Evolutionary conservation across 1,140 invertebrate species (phyloP).

Genomic region (Aricia agestis): DNA sequence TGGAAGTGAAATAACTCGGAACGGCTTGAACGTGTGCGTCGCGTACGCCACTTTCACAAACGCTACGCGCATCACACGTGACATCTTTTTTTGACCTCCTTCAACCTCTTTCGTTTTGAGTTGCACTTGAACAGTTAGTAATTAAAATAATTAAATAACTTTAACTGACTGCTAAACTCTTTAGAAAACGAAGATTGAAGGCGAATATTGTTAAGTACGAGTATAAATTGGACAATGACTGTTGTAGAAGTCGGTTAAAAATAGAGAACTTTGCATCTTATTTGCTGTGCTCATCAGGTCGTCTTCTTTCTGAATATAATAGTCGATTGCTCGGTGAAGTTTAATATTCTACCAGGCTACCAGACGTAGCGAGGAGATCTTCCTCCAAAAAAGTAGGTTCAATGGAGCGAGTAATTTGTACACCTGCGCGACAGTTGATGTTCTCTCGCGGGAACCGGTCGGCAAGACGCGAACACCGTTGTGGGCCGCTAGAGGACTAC

Average conservation of each 20-base stretch:
- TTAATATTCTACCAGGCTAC: too few species aligned
- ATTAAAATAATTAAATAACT: background rate
- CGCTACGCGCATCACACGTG: slow-evolving; percentile 50
- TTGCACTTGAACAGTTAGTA: slow-evolving; percentile 8
- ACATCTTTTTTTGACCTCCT: slow-evolving; percentile 53
- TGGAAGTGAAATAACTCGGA: too few species aligned
- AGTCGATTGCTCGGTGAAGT: too few species aligned
- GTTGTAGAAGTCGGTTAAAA: too few species aligned
- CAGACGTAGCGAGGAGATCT: background rate
- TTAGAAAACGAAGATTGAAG: too few species aligned
- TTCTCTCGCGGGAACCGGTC: background rate
- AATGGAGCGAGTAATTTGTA: background rate
- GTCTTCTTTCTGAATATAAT: too few species aligned
- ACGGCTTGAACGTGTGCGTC: slow-evolving; percentile 34
- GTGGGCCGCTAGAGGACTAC: background rate
- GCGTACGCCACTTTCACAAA: slow-evolving; percentile 55
- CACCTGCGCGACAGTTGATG: background rate
- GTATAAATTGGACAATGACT: too few species aligned
- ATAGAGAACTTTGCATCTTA: too few species aligned
- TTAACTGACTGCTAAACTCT: too few species aligned
- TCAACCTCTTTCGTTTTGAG: slow-evolving; percentile 20
- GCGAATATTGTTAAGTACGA: too few species aligned
- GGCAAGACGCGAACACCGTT: background rate
- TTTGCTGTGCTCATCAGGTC: too few species aligned
- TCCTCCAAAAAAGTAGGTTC: background rate